Evolutionary conservation across 1,140 invertebrate species (phyloP).

Genomic region (Potamilus streckersoni): DNA sequence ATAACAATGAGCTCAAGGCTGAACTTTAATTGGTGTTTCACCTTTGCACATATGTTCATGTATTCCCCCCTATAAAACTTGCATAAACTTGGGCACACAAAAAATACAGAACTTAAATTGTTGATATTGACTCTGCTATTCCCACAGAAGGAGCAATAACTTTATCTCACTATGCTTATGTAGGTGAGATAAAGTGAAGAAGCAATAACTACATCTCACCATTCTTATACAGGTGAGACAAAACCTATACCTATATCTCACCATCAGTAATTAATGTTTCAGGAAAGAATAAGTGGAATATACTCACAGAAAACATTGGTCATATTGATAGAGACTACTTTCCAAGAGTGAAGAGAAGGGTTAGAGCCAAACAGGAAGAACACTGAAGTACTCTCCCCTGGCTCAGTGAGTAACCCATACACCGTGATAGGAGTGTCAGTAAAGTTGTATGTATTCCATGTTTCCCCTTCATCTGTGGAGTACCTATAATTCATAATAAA

Average conservation of each 20-base stretch:
- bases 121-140: too few relatives aligned
- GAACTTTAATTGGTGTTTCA: too few relatives aligned
- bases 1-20: too few relatives aligned
- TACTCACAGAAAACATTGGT: constrained; percentile 76
- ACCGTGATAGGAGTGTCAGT: constrained; percentile 72
- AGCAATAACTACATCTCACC: too few relatives aligned
- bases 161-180: too few relatives aligned
- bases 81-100: too few relatives aligned
- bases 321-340: constrained; percentile 88
- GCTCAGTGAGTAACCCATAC: constrained; percentile 92
- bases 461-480: constrained; percentile 87
- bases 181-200: too few relatives aligned
- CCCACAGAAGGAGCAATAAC: too few relatives aligned
- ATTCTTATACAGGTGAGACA: too few relatives aligned
- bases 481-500: constrained; percentile 69
- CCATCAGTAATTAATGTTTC: not conserved
- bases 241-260: not conserved
- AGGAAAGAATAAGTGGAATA: not conserved
- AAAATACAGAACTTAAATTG: too few relatives aligned
- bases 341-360: constrained; percentile 83
- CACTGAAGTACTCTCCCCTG: constrained; percentile 89
- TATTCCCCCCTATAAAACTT: too few relatives aligned
- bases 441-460: constrained; percentile 81
- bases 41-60: too few relatives aligned
- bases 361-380: constrained; percentile 88